These are phyloP conservation scores for Nibea albiflora DNA, from an alignment of 2,113 vertebrate species.

Conservation along the genomic window DNA sequence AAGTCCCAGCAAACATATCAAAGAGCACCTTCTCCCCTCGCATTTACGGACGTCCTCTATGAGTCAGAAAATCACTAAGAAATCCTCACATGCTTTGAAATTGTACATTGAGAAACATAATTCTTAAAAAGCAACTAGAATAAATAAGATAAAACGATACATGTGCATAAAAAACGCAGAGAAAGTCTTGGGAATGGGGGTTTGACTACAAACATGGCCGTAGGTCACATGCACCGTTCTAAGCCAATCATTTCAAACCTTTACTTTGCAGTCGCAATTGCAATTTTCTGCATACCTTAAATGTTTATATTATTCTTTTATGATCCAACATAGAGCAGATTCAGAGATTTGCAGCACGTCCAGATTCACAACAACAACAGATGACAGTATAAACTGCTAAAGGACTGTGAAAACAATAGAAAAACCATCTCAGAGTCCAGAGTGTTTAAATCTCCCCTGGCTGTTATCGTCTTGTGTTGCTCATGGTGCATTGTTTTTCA, in stretches of 20 bases:
- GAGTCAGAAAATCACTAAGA: too few species aligned
- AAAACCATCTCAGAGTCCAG: background rate
- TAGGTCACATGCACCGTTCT: background rate
- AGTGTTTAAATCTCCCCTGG: background rate
- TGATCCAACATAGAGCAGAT: too few species aligned
- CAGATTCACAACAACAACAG: background rate
- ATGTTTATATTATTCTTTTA: too few species aligned
- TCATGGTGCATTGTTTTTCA: background rate
- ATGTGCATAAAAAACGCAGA: too few species aligned
- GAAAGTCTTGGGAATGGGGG: background rate
- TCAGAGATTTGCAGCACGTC: background rate
- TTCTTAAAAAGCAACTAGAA: background rate
- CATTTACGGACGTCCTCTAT: too few species aligned
- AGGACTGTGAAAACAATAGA: background rate
- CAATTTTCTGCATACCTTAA: too few species aligned
- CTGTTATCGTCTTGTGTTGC: background rate
- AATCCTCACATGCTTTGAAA: too few species aligned
- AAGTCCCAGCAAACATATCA: background rate
- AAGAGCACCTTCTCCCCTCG: background rate
- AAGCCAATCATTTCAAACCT: background rate
- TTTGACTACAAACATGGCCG: too few species aligned
- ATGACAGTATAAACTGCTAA: too few species aligned
- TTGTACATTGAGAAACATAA: too few species aligned
- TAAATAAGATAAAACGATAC: background rate
- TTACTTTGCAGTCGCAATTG: background rate